Evolutionary conservation across 1,140 invertebrate species (phyloP).

Genomic region (Drosophila parvula): DNA sequence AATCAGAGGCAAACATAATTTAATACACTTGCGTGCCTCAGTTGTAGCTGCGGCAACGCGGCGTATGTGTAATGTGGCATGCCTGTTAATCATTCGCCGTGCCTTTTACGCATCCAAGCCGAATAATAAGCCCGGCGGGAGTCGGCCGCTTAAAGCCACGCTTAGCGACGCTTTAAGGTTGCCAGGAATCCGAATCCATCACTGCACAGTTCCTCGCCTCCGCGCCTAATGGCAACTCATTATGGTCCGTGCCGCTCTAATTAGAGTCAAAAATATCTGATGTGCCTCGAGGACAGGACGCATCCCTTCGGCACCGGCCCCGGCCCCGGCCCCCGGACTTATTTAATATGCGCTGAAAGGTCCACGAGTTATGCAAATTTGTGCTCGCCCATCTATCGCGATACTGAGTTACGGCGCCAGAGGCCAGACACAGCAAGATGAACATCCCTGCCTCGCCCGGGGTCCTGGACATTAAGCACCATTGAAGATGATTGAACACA

Average conservation of each 20-base stretch:
- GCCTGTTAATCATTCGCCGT: slow-evolving; percentile 68
- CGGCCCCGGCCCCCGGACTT: no score
- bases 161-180: slow-evolving; percentile 5
- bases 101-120: slow-evolving; percentile 52
- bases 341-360: slow-evolving; percentile 32
- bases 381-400: slow-evolving; percentile 6
- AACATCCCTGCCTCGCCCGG: slow-evolving; percentile 1
- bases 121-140: slow-evolving; percentile 52
- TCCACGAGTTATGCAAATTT: slow-evolving; percentile 68
- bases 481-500: slow-evolving; percentile 59
- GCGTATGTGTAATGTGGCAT: slow-evolving; percentile 63
- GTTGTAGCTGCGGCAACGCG: slow-evolving; percentile 38
- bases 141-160: slow-evolving; percentile 3
- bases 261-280: slow-evolving; percentile 51
- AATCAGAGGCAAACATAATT: slow-evolving; percentile 76
- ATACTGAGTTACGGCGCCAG: slow-evolving; percentile 1
- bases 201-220: not conserved
- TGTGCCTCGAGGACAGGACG: slow-evolving; percentile 1
- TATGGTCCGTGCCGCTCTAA: slow-evolving; percentile 52
- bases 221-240: slow-evolving; percentile 6
- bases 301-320: slow-evolving; percentile 1
- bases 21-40: slow-evolving; percentile 55
- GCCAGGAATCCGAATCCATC: not conserved
- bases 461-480: slow-evolving; percentile 39
- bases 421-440: not conserved